Evolutionary conservation across 2,113 vertebrate species (phyloP).

Genomic region (Mobula hypostoma): DNA sequence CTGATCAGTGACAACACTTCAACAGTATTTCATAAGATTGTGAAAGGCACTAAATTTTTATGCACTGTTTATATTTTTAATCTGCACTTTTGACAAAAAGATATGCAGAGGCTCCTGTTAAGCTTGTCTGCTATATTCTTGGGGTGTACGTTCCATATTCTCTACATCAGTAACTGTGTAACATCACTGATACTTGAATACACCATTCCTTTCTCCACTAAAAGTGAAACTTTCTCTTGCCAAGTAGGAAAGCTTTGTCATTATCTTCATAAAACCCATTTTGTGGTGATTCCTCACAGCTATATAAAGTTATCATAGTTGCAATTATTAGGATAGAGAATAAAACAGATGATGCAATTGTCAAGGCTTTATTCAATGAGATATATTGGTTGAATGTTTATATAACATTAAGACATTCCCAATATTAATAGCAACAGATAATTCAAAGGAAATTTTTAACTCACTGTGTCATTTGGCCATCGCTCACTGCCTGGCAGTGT

Average conservation of each 20-base stretch:
- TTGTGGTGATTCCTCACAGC: slow-evolving; percentile 35
- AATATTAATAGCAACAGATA: slow-evolving; percentile 31
- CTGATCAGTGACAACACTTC: too few species aligned
- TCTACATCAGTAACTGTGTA: background rate
- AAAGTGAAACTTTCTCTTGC: background rate
- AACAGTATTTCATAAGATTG: background rate
- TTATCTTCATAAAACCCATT: slow-evolving; percentile 31
- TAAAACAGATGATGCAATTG: slow-evolving; percentile 36
- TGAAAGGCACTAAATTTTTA: background rate
- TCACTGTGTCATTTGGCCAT: background rate
- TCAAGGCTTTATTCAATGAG: slow-evolving; percentile 32
- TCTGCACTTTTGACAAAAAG: background rate
- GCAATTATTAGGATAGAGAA: slow-evolving; percentile 31
- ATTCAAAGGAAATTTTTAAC: slow-evolving; percentile 28
- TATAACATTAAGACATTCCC: background rate
- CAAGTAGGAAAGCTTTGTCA: background rate
- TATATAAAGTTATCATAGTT: slow-evolving; percentile 32
- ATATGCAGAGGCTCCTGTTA: background rate
- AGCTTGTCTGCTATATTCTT: background rate
- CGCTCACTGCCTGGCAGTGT: background rate
- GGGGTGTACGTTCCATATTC: background rate
- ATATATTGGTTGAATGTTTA: slow-evolving; percentile 22
- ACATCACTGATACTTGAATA: background rate
- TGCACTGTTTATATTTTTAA: background rate
- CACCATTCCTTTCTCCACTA: background rate